Conservation (phyloP, 2,888 invertebrate species). For the Ramazzottius varieornatus region DNA sequence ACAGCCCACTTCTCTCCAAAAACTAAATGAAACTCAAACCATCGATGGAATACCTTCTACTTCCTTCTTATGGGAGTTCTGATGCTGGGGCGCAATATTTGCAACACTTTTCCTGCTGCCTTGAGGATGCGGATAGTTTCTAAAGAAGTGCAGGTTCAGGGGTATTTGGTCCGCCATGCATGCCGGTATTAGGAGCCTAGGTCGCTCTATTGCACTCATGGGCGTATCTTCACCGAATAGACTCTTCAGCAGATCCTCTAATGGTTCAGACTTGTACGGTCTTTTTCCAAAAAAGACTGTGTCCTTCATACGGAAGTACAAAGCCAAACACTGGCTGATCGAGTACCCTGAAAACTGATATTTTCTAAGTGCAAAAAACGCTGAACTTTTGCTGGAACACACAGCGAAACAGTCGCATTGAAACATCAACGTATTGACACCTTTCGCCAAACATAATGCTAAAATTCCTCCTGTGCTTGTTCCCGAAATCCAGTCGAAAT, state of each 20-base stretch:
- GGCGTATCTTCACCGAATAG: constrained; percentile 20
- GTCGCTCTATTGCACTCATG: constrained; percentile 17
- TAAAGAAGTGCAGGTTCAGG: background rate
- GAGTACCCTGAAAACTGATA: constrained; percentile 15
- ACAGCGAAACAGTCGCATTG: too few relatives aligned
- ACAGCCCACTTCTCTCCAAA: too few relatives aligned
- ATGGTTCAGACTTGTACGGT: constrained; percentile 18
- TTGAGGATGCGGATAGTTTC: background rate
- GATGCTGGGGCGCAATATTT: too few relatives aligned
- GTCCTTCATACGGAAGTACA: constrained; percentile 22
- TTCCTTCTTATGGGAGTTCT: too few relatives aligned
- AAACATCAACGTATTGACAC: constrained; percentile 10
- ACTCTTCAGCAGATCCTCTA: constrained; percentile 19
- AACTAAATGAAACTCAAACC: too few relatives aligned
- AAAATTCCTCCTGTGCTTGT: constrained; percentile 23
- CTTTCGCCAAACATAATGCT: constrained; percentile 19
- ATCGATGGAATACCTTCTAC: too few relatives aligned
- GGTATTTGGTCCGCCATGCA: background rate
- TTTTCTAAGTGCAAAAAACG: background rate
- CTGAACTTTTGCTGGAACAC: background rate
- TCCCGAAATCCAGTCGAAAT: constrained; percentile 23
- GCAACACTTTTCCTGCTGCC: too few relatives aligned
- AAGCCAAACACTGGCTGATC: constrained; percentile 15
- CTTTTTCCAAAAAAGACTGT: constrained; percentile 18
- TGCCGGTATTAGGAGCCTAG: background rate